A percentile compares a stretch with the other conserved stretches of the same genome.
Evolutionary conservation across 2,797 vertebrate species (phyloP).

Genomic region (Chloroceryle amazona): DNA sequence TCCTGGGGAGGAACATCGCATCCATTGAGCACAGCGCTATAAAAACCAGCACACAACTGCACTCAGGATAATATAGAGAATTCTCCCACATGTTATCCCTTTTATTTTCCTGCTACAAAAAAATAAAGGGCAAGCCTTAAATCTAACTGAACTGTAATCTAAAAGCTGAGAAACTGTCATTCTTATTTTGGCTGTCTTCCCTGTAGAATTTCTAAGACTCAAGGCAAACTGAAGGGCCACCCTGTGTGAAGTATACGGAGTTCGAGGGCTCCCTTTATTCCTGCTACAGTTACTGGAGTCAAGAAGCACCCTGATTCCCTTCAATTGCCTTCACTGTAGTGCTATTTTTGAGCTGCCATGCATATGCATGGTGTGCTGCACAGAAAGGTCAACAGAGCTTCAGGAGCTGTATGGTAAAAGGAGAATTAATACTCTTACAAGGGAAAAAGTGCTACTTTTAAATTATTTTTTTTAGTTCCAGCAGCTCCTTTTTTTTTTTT

Average conservation of each 20-base stretch:
- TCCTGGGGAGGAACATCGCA: background rate
- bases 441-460: background rate
- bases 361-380: background rate
- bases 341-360: background rate
- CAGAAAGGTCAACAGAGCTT: background rate
- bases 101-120: constrained; percentile 35
- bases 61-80: background rate
- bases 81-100: background rate
- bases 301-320: background rate
- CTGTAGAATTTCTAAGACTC: background rate
- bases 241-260: background rate
- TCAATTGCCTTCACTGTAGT: background rate
- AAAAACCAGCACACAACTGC: background rate
- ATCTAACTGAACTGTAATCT: background rate
- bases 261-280: background rate
- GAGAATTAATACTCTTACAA: background rate
- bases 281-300: background rate
- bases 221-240: background rate
- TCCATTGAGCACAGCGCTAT: background rate
- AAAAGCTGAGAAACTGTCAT: background rate
- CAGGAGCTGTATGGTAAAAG: background rate
- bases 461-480: background rate
- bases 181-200: constrained; percentile 2
- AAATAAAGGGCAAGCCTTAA: background rate
- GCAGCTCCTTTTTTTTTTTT: background rate